Percentiles rank a stretch among this genome's conserved stretches.
Evolutionary conservation across 2,113 vertebrate species (phyloP).

Genomic region (Nibea albiflora): DNA sequence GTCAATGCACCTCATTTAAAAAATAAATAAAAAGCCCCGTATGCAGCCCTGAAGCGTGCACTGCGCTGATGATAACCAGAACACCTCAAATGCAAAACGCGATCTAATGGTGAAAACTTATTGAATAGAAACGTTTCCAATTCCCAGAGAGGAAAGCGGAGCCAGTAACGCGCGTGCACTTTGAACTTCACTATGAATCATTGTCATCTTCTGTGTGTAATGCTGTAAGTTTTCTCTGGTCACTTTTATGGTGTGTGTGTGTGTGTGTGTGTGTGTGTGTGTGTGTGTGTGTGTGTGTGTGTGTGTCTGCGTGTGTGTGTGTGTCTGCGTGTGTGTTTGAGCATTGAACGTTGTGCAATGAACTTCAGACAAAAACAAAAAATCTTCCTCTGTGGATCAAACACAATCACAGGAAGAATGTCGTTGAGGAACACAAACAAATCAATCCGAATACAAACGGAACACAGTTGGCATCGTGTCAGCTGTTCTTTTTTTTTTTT

Average conservation of each 20-base stretch:
- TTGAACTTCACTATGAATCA: background rate
- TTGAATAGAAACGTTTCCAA: no score
- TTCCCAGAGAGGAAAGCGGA: background rate
- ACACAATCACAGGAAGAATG: background rate
- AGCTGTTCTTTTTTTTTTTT: background rate
- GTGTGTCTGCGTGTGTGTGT: background rate
- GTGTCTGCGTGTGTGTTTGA: background rate
- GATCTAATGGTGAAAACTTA: background rate
- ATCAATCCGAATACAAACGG: background rate
- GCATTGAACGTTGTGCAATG: slow-evolving; percentile 19
- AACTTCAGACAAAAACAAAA: slow-evolving; percentile 34
- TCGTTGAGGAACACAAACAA: background rate
- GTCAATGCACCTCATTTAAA: slow-evolving; percentile 25
- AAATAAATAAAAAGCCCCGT: background rate
- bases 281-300: background rate
- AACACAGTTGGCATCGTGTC: background rate
- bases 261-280: background rate
- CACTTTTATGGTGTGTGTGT: background rate
- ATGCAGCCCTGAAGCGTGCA: background rate
- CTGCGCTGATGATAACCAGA: background rate
- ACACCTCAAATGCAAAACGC: background rate
- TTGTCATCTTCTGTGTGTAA: background rate
- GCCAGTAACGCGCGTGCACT: no score
- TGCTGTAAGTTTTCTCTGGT: background rate
- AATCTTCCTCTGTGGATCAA: slow-evolving; percentile 8